phyloP scores from a whole-genome alignment of 53 echinoderm and acorn worm genomes.

The Paracentrotus lividus region DNA sequence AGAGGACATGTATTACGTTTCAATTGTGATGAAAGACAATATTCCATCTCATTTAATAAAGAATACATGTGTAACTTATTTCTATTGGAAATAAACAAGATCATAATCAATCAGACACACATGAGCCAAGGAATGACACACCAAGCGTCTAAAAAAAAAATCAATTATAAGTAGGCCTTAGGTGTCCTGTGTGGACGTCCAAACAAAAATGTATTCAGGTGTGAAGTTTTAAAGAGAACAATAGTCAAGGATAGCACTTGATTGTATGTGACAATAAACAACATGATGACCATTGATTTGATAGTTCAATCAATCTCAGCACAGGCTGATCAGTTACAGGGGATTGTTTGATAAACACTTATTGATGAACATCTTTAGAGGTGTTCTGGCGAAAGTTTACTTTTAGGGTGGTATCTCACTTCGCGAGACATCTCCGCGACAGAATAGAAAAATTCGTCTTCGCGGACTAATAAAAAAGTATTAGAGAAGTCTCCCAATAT shows the following conservation, averaged over 20 bases:
- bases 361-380: background rate
- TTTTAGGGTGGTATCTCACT: too few species aligned
- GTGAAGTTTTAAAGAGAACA: background rate
- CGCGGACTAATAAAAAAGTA: too few species aligned
- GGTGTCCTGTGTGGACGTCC: background rate
- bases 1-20: too few species aligned
- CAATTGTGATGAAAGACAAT: too few species aligned
- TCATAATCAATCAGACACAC: background rate
- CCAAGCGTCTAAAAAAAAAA: background rate
- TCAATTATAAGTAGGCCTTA: background rate
- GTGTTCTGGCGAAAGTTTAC: too few species aligned
- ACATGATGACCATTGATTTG: background rate
- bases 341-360: conserved; percentile 23
- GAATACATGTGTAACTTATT: too few species aligned
- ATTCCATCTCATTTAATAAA: background rate
- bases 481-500: too few species aligned
- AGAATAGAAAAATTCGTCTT: too few species aligned
- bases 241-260: background rate
- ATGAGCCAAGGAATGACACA: background rate
- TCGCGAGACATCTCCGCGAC: too few species aligned
- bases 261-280: background rate
- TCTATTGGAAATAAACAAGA: background rate
- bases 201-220: background rate
- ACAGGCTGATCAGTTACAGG: background rate
- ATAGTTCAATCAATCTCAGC: background rate